Conservation (phyloP, 2,797 vertebrate genomes). For the Poecilia picta region DNA sequence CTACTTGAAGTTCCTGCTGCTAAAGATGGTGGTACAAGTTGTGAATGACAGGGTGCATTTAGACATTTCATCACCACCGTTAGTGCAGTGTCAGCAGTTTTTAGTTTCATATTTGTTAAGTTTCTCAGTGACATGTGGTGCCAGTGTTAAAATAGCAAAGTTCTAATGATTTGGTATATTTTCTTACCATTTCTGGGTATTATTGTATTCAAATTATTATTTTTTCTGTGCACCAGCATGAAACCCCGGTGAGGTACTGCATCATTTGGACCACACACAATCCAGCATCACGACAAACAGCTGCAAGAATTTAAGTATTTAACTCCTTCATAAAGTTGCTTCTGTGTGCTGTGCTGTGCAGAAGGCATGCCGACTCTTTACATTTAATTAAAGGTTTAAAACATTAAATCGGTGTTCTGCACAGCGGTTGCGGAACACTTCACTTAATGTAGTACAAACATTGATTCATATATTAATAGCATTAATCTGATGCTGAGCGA, state of each 20-base stretch:
- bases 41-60: neutral
- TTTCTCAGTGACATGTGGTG: neutral
- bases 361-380: conserved; percentile 55
- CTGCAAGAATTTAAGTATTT: conserved; percentile 53
- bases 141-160: neutral
- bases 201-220: neutral
- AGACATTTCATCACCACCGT: neutral
- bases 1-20: neutral
- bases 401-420: conserved; percentile 9
- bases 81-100: neutral
- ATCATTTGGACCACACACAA: neutral
- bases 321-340: conserved; percentile 76
- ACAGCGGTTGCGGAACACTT: neutral
- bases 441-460: neutral
- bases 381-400: conserved; percentile 71
- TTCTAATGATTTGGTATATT: neutral
- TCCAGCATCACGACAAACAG: neutral
- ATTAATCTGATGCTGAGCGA: neutral
- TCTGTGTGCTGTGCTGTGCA: conserved; percentile 30
- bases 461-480: neutral
- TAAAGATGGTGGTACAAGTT: neutral
- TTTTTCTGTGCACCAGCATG: neutral
- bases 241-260: conserved; percentile 49
- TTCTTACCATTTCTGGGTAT: neutral
- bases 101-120: neutral